Evolutionary conservation across 2,888 invertebrate species (phyloP), one percentile per base, ranked within the genome.

Genomic region (Anaspis maculata): DNA sequence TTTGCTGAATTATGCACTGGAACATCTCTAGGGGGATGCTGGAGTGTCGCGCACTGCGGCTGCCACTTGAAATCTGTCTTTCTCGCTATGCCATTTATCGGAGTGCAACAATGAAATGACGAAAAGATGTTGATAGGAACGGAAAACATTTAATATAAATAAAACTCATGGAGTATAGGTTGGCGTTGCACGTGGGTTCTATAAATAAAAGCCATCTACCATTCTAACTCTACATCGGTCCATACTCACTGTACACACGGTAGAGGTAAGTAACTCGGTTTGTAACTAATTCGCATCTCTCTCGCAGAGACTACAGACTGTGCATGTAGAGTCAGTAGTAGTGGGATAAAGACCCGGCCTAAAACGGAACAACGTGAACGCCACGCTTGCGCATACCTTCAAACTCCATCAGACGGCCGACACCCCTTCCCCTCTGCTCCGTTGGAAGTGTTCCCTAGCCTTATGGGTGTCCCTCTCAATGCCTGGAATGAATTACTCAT

Each of bases 1-100:
- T 76, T 68, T 82, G 83, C 69, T 83, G 83, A 61, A 83, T 83
- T 57, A 84, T 83, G 66, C 84, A 85, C 72, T 84, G 84, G 69
- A 84, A 84, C 84, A 84, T 84, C 59, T 56, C 48, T 37, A 33
- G 38, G 37, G 40, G n/a, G n/a, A n/a, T n/a, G n/a, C n/a, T n/a
- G n/a, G n/a, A n/a, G 32, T 40, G 31, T 37, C 32, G 39, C 43
- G 36, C 34, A 25, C 39, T 28, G n/a, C n/a, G n/a, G n/a, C n/a
- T n/a, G n/a, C 36, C 32, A 35, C 39, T 32, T 15, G 24, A 40
- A 37, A 32, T 36, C 30, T 16, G 24, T 22, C 25, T 30, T 28
- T 28, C 25, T 34, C 16, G 22, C 25, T 27, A 29, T 24, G 25
- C 12, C 36, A 32, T 37, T n/a, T n/a, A n/a, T n/a, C n/a, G n/a